phyloP scores from a whole-genome alignment of 2,113 vertebrate genomes.

The Macquaria ambigua region DNA sequence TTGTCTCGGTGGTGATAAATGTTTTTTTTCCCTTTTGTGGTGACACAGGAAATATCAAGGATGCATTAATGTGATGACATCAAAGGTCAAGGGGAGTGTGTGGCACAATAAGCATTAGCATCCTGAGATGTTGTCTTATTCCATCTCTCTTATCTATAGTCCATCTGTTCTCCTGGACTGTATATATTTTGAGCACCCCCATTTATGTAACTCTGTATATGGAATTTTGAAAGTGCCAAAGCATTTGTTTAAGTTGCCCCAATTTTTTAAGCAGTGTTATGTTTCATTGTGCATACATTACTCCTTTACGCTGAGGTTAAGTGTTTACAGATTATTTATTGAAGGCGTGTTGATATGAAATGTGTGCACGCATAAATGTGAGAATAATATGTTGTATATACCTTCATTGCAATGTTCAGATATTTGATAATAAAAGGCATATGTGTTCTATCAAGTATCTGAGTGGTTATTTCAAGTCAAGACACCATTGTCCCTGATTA shows the following conservation, averaged over 20 bases:
- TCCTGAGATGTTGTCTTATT: background rate
- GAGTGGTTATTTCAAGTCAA: slow-evolving; percentile 33
- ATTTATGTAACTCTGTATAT: slow-evolving; percentile 42
- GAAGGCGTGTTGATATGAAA: slow-evolving; percentile 81
- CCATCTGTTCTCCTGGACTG: background rate
- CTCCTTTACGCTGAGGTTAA: slow-evolving; percentile 58
- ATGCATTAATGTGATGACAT: background rate
- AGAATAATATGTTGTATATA: slow-evolving; percentile 80
- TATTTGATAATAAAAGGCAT: slow-evolving; percentile 78
- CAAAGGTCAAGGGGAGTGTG: background rate
- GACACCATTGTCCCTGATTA: background rate
- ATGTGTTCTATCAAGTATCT: slow-evolving; percentile 33
- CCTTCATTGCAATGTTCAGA: slow-evolving; percentile 66
- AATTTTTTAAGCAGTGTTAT: slow-evolving; percentile 19
- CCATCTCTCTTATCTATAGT: background rate
- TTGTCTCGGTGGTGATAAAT: slow-evolving; percentile 25
- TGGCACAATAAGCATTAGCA: background rate
- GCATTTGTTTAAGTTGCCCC: slow-evolving; percentile 75
- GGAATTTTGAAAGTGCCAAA: slow-evolving; percentile 85
- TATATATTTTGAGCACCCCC: slow-evolving; percentile 15
- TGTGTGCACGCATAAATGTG: slow-evolving; percentile 87
- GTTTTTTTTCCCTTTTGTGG: background rate
- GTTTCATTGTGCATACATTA: slow-evolving; percentile 51
- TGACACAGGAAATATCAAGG: slow-evolving; percentile 19
- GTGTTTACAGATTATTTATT: slow-evolving; percentile 85